Conservation (phyloP, 2,113 vertebrate species). For the Eolophus roseicapilla region DNA sequence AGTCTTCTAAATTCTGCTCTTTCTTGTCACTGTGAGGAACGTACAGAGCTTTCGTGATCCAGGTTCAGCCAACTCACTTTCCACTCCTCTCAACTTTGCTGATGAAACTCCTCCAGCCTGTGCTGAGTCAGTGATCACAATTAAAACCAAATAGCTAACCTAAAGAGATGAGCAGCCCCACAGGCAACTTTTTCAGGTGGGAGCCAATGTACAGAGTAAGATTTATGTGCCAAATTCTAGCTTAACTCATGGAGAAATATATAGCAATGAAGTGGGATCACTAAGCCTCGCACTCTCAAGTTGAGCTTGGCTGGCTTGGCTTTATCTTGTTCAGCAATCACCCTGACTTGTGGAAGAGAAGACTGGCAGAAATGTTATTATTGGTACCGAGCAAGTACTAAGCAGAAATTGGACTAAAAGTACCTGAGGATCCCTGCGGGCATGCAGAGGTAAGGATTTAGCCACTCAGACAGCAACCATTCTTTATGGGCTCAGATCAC, state of each 20-base stretch:
- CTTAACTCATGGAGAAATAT: background rate
- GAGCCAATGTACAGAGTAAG: background rate
- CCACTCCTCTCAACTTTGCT: background rate
- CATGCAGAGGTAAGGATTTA: background rate
- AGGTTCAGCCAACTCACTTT: background rate
- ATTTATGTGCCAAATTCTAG: background rate
- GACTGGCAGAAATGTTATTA: background rate
- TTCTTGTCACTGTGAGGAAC: background rate
- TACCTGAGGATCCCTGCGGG: background rate
- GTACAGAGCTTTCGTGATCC: background rate
- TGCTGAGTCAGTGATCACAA: background rate
- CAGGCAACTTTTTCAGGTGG: background rate
- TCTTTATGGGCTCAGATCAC: background rate
- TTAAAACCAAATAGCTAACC: background rate
- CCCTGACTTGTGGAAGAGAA: background rate
- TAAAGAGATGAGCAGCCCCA: background rate
- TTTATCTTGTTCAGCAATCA: background rate
- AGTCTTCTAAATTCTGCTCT: background rate
- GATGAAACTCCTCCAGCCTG: background rate
- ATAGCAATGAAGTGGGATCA: background rate
- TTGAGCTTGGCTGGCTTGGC: background rate
- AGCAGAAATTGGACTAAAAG: background rate
- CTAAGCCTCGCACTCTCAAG: background rate
- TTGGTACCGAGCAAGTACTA: background rate
- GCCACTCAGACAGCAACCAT: background rate